phyloP scores from a whole-genome alignment of 2,113 vertebrate genomes.

The Notarius quadriscutis region DNA sequence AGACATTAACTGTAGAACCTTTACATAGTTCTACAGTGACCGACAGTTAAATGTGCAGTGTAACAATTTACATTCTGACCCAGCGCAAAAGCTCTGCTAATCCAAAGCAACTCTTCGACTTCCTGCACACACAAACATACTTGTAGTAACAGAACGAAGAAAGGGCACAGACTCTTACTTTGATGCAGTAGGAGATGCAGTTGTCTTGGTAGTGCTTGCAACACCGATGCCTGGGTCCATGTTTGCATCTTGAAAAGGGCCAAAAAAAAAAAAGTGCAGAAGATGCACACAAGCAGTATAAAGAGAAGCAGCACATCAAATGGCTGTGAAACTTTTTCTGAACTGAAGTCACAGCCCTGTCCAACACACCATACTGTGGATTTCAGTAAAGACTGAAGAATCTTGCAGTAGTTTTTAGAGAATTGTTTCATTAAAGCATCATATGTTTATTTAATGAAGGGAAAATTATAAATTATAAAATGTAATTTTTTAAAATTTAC shows the following conservation, averaged over 20 bases:
- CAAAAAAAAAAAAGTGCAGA: constrained; percentile 25
- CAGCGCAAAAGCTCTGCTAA: not conserved
- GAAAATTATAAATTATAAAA: no score
- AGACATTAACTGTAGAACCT: not conserved
- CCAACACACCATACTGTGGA: not conserved
- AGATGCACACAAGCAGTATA: not conserved
- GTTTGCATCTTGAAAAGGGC: constrained; percentile 85
- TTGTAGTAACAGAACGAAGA: not conserved
- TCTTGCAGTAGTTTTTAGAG: not conserved
- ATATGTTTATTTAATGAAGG: not conserved
- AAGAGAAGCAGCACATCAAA: not conserved
- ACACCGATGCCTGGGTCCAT: constrained; percentile 94
- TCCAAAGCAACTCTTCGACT: not conserved
- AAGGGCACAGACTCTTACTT: constrained; percentile 77
- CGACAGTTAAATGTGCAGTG: not conserved
- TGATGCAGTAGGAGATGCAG: constrained; percentile 96
- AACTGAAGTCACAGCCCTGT: not conserved
- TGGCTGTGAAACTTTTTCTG: not conserved
- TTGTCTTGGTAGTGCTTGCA: constrained; percentile 98
- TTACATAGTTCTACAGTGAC: not conserved
- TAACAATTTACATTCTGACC: not conserved
- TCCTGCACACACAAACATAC: not conserved
- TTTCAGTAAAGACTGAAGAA: not conserved
- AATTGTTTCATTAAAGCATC: not conserved
- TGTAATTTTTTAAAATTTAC: no score